Evolutionary conservation across 2,113 vertebrate species (phyloP), one percentile per base, ranked within the genome.

Genomic region (Petrocephalus zakoni): DNA sequence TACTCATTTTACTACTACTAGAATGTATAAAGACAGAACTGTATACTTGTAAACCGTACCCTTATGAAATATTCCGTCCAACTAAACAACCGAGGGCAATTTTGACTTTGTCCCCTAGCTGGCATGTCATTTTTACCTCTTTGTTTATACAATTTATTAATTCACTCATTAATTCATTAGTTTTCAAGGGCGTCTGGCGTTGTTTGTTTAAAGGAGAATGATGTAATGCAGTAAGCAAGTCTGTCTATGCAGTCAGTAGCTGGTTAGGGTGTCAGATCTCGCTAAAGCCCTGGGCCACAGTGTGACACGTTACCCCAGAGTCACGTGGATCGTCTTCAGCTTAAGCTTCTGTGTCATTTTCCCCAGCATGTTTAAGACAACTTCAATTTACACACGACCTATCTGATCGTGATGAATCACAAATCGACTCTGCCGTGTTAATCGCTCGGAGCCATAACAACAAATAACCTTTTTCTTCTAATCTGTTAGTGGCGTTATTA

Each of bases 181-280:
- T 78, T 78, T 78, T 78, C 72, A 78, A 78, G 72, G 72, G 34
- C 72, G 72, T 37, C 72, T 78, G 72, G 34, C 15, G 17, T 42
- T 78, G 72, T 75, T 75, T 75, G 68, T 34, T 78, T 78, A 78
- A 78, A 42, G 34, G 19, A 78, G 72, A 78, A 78, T 78, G 72
- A 78, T 37, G 72, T 78, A 34, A 78, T 78, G 68, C 34, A 34
- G 72, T 21, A 42, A 78, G 15, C 72, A 42, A 34, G 34, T 42
- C 72, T 78, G 72, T 78, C 15, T 42, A 42, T 42, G 53, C 37
- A 78, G 72, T 19, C 72, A 78, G 34, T 19, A 78, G 72, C 72
- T 42, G 72, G 13, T 34, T 19, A 37, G 13, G 72, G 11, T 68
- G 61, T 29, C 61, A 68, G 61, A 49, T 49, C 25, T 9, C 10